Conservation (phyloP, 2,797 vertebrate genomes). For the Enteromius treurensis region DNA sequence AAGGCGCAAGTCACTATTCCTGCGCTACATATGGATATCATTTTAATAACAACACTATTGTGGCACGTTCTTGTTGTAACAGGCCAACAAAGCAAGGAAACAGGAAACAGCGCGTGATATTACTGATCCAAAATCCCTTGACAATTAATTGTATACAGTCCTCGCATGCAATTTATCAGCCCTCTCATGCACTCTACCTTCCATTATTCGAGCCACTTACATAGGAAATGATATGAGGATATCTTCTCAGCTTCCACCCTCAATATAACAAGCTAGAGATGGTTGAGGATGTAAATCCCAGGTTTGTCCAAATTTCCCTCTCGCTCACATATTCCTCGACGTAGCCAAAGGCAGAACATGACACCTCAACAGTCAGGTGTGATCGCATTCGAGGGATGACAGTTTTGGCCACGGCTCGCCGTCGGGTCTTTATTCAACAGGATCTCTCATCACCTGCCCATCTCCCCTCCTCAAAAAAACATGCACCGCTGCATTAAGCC, state of each 20-base stretch:
- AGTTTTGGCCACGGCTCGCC: constrained; percentile 76
- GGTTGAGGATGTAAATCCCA: constrained; percentile 73
- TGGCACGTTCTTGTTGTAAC: background rate
- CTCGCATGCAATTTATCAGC: constrained; percentile 61
- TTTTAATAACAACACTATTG: constrained; percentile 17
- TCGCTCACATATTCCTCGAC: constrained; percentile 67
- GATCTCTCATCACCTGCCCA: constrained; percentile 77
- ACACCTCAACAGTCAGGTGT: constrained; percentile 71
- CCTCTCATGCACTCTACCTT: constrained; percentile 58
- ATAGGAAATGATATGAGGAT: constrained; percentile 67
- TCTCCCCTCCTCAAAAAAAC: constrained; percentile 63
- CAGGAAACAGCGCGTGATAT: constrained; percentile 58
- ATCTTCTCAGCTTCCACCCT: constrained; percentile 66
- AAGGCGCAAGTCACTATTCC: background rate
- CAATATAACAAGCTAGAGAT: constrained; percentile 64
- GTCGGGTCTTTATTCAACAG: constrained; percentile 80
- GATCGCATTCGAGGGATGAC: constrained; percentile 75
- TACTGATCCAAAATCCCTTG: constrained; percentile 46
- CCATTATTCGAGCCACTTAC: constrained; percentile 72
- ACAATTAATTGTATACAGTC: constrained; percentile 63
- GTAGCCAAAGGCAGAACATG: constrained; percentile 68
- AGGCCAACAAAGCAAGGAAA: constrained; percentile 37
- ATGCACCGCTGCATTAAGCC: constrained; percentile 72
- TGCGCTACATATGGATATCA: constrained; percentile 23
- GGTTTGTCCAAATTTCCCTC: constrained; percentile 68